phyloP scores from a whole-genome alignment of 2,797 vertebrate genomes.

The Acridotheres tristis region DNA sequence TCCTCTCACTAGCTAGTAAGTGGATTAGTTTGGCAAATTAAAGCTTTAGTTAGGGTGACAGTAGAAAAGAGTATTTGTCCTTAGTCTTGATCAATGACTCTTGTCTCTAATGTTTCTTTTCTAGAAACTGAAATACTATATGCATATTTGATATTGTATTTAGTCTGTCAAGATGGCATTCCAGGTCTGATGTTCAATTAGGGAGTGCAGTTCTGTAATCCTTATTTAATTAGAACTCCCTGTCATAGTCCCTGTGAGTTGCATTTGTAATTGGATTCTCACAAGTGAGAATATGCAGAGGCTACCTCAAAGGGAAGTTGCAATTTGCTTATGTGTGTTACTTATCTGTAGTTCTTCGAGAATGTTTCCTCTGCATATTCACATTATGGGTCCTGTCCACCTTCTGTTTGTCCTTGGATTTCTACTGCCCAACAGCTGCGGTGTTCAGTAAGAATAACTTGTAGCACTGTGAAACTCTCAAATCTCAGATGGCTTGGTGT shows the following conservation, averaged over 20 bases:
- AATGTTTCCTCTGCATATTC: constrained; percentile 65
- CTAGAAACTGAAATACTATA: constrained; percentile 5
- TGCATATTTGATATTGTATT: constrained; percentile 16
- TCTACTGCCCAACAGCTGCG: not conserved
- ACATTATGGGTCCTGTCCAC: constrained; percentile 41
- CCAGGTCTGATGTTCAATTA: constrained; percentile 50
- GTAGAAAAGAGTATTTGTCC: constrained; percentile 1
- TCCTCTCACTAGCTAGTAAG: constrained; percentile 4
- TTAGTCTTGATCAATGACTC: constrained; percentile 6
- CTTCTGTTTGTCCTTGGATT: constrained; percentile 1
- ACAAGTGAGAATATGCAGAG: constrained; percentile 66
- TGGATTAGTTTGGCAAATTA: constrained; percentile 50
- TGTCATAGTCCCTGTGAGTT: constrained; percentile 30
- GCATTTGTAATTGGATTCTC: constrained; percentile 62
- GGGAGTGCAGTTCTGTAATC: constrained; percentile 34
- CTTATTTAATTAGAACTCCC: constrained; percentile 63
- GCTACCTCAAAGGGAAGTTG: constrained; percentile 31
- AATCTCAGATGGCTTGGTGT: not conserved
- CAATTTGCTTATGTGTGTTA: not conserved
- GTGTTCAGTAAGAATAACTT: not conserved
- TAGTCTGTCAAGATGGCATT: constrained; percentile 46
- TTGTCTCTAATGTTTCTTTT: constrained; percentile 22
- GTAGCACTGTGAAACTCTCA: constrained; percentile 15
- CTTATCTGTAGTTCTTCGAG: constrained; percentile 58
- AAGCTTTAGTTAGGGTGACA: constrained; percentile 22